These are phyloP conservation scores for Brotula barbata DNA, from an alignment of 2,797 vertebrate species.

Conservation along the genomic window DNA sequence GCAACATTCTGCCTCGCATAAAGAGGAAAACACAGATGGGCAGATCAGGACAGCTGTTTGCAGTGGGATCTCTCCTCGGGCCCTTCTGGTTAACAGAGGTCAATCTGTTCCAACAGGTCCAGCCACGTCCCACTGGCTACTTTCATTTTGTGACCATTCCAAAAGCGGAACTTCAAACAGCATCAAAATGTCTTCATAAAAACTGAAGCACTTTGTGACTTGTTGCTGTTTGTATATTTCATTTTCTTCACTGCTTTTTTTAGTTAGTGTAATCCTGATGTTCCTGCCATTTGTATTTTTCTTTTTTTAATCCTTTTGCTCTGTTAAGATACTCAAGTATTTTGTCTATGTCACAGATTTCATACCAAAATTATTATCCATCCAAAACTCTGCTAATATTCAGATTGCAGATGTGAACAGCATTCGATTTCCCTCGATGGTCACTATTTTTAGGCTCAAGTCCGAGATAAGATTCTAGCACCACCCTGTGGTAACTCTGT, in stretches of 20 bases:
- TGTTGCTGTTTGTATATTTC: no score
- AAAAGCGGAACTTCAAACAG: constrained; percentile 15
- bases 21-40: no score
- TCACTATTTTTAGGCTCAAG: neutral
- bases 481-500: constrained; percentile 33
- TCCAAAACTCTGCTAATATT: neutral
- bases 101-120: constrained; percentile 53
- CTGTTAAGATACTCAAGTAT: no score
- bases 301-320: neutral
- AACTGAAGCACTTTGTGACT: neutral
- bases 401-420: neutral
- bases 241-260: no score
- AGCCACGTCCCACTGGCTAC: constrained; percentile 39
- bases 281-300: neutral
- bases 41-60: constrained; percentile 51
- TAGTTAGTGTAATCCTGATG: neutral
- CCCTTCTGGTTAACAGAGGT: constrained; percentile 30
- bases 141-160: constrained; percentile 33
- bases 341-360: no score
- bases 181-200: constrained; percentile 15
- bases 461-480: constrained; percentile 3
- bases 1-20: constrained; percentile 11
- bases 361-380: no score
- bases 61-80: constrained; percentile 44
- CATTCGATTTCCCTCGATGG: neutral